phyloP scores from a whole-genome alignment of 2,113 vertebrate species.

The Crocuta crocuta region DNA sequence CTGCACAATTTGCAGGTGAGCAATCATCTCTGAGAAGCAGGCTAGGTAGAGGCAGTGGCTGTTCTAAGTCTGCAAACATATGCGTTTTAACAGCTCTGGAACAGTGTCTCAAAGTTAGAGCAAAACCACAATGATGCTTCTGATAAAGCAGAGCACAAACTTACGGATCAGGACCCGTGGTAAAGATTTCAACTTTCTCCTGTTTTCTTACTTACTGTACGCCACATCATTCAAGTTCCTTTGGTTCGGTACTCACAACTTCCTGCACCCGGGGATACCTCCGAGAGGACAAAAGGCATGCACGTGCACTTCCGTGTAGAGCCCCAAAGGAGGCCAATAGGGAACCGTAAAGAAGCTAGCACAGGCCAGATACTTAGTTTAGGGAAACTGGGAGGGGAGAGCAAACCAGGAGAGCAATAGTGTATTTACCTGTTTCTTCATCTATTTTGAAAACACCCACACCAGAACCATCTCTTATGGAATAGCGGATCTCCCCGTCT shows the following conservation, averaged over 20 bases:
- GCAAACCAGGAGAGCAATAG: neutral
- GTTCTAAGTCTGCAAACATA: neutral
- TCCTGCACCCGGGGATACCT: neutral
- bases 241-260: neutral
- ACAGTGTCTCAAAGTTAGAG: neutral
- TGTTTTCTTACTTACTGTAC: neutral
- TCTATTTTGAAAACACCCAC: slow-evolving; percentile 96
- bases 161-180: neutral
- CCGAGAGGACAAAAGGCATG: neutral
- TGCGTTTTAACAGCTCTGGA: neutral
- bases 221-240: neutral
- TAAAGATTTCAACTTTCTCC: neutral
- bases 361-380: fast-evolving
- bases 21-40: neutral
- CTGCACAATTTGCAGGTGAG: neutral
- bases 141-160: neutral
- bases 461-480: slow-evolving; percentile 96
- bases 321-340: neutral
- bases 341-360: neutral
- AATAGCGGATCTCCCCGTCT: slow-evolving; percentile 96
- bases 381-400: fast-evolving
- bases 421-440: slow-evolving; percentile 94
- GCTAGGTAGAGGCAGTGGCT: too few relatives aligned
- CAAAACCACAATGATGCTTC: neutral
- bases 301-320: fast-evolving